Evolutionary conservation across 2,797 vertebrate genomes (phyloP).

Genomic region (Anabas testudineus): DNA sequence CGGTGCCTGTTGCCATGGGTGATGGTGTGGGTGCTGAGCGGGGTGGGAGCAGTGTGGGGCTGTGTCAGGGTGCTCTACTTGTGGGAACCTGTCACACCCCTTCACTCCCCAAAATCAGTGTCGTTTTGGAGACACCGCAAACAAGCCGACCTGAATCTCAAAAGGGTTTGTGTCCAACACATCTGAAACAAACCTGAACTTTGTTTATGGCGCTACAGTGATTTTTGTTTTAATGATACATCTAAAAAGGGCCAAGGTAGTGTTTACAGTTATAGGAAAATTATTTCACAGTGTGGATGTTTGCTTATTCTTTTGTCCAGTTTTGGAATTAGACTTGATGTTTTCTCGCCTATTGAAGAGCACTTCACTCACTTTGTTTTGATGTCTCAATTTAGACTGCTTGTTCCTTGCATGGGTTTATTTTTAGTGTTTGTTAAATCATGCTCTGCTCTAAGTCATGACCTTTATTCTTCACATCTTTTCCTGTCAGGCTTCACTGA

Average conservation of each 20-base stretch:
- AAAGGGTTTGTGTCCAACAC: conserved; percentile 83
- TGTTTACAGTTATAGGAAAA: conserved; percentile 8
- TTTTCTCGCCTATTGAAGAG: background rate
- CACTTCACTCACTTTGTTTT: conserved; percentile 23
- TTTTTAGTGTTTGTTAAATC: conserved; percentile 49
- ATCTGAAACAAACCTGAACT: background rate
- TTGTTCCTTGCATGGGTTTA: conserved; percentile 22
- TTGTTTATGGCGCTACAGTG: background rate
- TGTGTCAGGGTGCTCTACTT: conserved; percentile 94
- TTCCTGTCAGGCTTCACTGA: background rate
- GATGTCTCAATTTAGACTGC: conserved; percentile 28
- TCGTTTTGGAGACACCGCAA: conserved; percentile 98
- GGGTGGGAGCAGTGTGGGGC: conserved; percentile 94
- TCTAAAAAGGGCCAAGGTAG: background rate
- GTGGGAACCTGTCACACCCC: conserved; percentile 93
- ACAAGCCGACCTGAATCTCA: conserved; percentile 94
- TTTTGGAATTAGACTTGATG: background rate
- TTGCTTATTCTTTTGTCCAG: background rate
- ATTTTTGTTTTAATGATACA: no score
- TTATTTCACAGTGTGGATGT: background rate
- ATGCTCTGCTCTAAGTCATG: conserved; percentile 16
- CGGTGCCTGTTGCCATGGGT: conserved; percentile 96
- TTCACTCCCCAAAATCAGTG: conserved; percentile 94
- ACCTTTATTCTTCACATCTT: conserved; percentile 9
- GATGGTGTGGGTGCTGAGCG: conserved; percentile 94